Evolutionary conservation across 2,113 vertebrate species (phyloP).

Genomic region (Isurus oxyrinchus): DNA sequence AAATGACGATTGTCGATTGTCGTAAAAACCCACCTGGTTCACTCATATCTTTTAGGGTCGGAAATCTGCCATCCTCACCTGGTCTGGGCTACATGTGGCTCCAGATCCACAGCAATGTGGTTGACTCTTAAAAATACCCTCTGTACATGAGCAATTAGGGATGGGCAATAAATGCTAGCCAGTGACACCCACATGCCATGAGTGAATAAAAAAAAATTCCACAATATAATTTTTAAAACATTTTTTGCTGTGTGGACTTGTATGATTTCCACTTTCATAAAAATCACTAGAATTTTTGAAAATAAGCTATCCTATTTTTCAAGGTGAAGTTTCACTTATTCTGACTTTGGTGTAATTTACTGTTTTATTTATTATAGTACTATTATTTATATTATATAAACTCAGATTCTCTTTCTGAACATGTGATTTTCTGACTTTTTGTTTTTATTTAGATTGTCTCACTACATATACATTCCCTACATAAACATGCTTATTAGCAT

Average conservation of each 20-base stretch:
- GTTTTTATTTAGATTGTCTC: background rate
- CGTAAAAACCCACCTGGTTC: too few relatives aligned
- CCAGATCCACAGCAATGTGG: too few relatives aligned
- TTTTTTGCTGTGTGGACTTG: background rate
- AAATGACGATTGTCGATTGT: too few relatives aligned
- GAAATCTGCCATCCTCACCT: too few relatives aligned
- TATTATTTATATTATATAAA: background rate
- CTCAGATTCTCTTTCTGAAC: background rate
- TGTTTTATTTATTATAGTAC: background rate
- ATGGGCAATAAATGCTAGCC: too few relatives aligned
- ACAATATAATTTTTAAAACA: background rate
- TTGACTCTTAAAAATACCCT: too few relatives aligned
- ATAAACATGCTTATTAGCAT: background rate
- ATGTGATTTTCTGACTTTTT: background rate
- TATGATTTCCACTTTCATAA: background rate
- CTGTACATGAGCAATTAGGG: too few relatives aligned
- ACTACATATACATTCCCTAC: background rate
- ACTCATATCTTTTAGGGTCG: too few relatives aligned
- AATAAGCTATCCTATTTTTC: background rate
- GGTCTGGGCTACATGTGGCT: too few relatives aligned
- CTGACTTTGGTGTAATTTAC: background rate
- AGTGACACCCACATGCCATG: too few relatives aligned
- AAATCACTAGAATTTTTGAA: background rate
- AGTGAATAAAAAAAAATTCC: too few relatives aligned
- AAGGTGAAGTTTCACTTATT: background rate